Conservation (phyloP, 1,140 invertebrate genomes). For the Atta colombica region DNA sequence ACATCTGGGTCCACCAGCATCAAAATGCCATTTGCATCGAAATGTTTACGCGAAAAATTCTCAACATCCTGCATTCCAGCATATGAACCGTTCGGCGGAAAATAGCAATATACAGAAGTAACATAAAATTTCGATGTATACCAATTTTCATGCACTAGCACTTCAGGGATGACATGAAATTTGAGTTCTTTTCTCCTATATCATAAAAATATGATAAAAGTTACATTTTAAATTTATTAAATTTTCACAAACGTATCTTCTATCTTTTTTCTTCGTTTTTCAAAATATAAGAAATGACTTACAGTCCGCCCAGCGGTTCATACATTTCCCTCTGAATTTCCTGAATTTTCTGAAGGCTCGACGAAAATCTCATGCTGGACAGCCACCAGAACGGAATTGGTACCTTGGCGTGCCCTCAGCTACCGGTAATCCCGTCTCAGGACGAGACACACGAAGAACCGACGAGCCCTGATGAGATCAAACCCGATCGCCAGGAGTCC, state of each 20-base stretch:
- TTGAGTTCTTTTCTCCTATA: not conserved
- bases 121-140: not conserved
- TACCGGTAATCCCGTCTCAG: conserved; percentile 22
- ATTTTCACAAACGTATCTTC: not conserved
- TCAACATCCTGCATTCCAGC: not conserved
- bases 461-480: not conserved
- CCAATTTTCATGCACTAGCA: not conserved
- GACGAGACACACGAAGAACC: conserved; percentile 34
- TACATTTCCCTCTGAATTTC: not conserved
- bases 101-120: not conserved
- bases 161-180: not conserved
- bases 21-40: conserved; percentile 3
- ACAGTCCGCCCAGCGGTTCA: not conserved
- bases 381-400: conserved; percentile 58
- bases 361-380: conserved; percentile 86
- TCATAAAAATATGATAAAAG: not conserved
- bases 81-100: not conserved
- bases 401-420: not conserved
- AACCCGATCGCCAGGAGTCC: conserved; percentile 1
- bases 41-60: conserved; percentile 22
- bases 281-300: not conserved
- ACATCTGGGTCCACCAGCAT: not conserved
- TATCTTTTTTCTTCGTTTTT: not conserved
- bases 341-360: conserved; percentile 85
- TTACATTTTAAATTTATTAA: not conserved